These are phyloP conservation scores for Lumbricus terrestris DNA, from an alignment of 2,888 invertebrate genomes.

Conservation along the genomic window DNA sequence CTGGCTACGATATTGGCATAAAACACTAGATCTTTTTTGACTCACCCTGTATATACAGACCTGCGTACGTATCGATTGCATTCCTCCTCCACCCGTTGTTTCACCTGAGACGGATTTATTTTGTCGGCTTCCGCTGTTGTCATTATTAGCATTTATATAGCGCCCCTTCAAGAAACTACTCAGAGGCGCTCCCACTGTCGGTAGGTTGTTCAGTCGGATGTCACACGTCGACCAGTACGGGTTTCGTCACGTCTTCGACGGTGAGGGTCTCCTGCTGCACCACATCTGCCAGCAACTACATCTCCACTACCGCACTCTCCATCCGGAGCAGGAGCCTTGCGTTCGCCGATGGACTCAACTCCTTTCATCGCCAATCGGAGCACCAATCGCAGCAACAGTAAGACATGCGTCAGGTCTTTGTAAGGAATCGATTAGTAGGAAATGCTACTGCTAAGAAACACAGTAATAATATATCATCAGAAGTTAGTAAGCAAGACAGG, in stretches of 20 bases:
- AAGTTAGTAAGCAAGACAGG: background rate
- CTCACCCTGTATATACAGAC: too few species aligned
- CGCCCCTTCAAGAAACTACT: too few species aligned
- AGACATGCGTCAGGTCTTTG: background rate
- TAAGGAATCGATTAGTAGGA: background rate
- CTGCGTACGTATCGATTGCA: too few species aligned
- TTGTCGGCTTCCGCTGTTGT: background rate
- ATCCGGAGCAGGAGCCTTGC: slow-evolving; percentile 29
- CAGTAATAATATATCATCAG: background rate
- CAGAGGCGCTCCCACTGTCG: too few species aligned
- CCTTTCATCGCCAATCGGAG: background rate
- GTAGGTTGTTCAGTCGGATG: slow-evolving; percentile 35
- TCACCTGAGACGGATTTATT: too few species aligned
- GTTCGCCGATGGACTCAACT: slow-evolving; percentile 17
- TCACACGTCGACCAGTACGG: slow-evolving; percentile 63
- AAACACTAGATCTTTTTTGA: too few species aligned
- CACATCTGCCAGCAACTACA: slow-evolving; percentile 63
- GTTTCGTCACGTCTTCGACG: slow-evolving; percentile 61
- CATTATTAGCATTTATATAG: too few species aligned
- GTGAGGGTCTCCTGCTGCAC: slow-evolving; percentile 61
- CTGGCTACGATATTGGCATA: too few species aligned
- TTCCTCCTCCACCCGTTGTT: too few species aligned
- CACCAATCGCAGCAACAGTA: background rate
- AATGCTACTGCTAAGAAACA: background rate
- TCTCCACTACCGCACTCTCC: slow-evolving; percentile 57